These are phyloP conservation scores for Andrena bicolor DNA, from an alignment of 2,888 invertebrate genomes.

Conservation along the genomic window DNA sequence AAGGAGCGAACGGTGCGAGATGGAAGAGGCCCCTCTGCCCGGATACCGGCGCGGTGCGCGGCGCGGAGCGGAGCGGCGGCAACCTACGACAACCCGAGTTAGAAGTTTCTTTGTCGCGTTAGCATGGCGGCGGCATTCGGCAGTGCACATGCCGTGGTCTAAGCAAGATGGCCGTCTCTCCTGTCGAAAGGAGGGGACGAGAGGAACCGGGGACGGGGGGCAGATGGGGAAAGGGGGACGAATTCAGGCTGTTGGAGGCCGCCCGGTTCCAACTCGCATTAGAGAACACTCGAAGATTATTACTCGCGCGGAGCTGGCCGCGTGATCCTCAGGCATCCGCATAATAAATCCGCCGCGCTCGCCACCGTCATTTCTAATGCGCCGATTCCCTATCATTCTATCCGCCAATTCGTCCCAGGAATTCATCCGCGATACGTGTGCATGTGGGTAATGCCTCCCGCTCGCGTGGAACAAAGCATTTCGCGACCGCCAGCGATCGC, in stretches of 20 bases:
- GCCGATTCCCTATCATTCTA: background rate
- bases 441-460: background rate
- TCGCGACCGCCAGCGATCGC: slow-evolving; percentile 19
- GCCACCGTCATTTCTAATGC: slow-evolving; percentile 54
- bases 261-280: slow-evolving; percentile 83
- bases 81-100: slow-evolving; percentile 65
- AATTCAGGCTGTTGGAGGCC: slow-evolving; percentile 81
- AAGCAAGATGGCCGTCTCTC: slow-evolving; percentile 70
- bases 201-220: slow-evolving; percentile 55
- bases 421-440: too few relatives aligned
- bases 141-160: slow-evolving; percentile 63
- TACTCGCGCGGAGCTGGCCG: slow-evolving; percentile 72
- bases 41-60: slow-evolving; percentile 26
- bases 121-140: slow-evolving; percentile 72
- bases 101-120: slow-evolving; percentile 74
- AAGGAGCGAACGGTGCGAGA: slow-evolving; percentile 29
- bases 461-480: background rate
- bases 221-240: slow-evolving; percentile 61
- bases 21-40: slow-evolving; percentile 54
- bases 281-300: slow-evolving; percentile 83
- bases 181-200: slow-evolving; percentile 63
- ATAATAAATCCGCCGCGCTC: slow-evolving; percentile 75
- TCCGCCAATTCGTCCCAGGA: background rate
- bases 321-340: slow-evolving; percentile 81
- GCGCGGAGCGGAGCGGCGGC: slow-evolving; percentile 17